Evolutionary conservation across 2,888 invertebrate species (phyloP).

Genomic region (Dynastes grantii): DNA sequence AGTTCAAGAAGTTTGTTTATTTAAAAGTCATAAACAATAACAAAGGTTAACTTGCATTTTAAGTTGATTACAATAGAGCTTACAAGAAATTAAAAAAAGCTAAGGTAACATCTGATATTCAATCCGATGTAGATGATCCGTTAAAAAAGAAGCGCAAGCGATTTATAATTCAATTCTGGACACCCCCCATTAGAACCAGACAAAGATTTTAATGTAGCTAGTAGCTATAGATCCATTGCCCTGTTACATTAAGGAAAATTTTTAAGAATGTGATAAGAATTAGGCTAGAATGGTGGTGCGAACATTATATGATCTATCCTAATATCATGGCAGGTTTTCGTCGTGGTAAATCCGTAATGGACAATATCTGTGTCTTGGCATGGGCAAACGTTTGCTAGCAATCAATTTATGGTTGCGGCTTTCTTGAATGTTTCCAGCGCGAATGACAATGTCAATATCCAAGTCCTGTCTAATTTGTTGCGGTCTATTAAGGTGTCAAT

Average conservation of each 20-base stretch:
- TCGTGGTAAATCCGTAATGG: not conserved
- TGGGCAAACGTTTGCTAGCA: not conserved
- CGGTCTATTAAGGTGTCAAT: not conserved
- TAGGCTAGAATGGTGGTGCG: not conserved
- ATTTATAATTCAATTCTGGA: too few relatives aligned
- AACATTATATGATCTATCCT: not conserved
- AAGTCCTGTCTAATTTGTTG: not conserved
- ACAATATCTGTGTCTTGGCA: not conserved
- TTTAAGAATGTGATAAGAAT: not conserved
- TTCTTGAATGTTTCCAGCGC: not conserved
- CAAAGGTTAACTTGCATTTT: too few relatives aligned
- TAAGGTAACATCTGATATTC: too few relatives aligned
- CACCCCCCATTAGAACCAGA: too few relatives aligned
- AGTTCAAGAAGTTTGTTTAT: too few relatives aligned
- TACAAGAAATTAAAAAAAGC: too few relatives aligned
- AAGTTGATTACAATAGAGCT: too few relatives aligned
- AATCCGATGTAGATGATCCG: too few relatives aligned
- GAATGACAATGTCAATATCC: not conserved
- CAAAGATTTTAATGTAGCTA: not conserved
- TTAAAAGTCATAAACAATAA: too few relatives aligned
- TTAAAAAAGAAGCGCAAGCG: too few relatives aligned
- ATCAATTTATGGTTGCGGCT: not conserved
- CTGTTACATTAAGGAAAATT: not conserved
- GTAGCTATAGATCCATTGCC: not conserved
- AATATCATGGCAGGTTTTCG: not conserved